A percentile compares a stretch with the other conserved stretches of the same genome.
phyloP scores from a whole-genome alignment of 2,888 invertebrate species.

The Hydraecia micacea region DNA sequence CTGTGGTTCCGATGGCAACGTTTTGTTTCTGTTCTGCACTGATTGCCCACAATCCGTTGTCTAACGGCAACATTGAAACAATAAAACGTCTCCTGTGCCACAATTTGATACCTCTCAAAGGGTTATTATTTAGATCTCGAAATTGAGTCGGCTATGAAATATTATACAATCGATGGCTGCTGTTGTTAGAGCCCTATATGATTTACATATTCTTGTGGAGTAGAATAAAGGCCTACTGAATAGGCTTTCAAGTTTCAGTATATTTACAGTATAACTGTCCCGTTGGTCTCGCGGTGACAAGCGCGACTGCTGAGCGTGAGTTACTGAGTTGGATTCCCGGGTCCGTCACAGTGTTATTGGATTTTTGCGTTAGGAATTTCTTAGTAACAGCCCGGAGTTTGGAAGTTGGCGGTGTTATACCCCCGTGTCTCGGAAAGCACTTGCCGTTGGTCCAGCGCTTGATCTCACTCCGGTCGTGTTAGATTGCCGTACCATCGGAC shows the following conservation, averaged over 20 bases:
- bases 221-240: background rate
- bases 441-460: background rate
- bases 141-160: constrained; percentile 43
- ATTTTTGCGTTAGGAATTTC: background rate
- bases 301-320: too few relatives aligned
- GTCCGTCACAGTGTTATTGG: background rate
- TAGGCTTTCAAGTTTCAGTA: background rate
- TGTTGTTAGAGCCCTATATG: background rate
- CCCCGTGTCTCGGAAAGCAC: background rate
- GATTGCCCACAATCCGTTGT: constrained; percentile 78
- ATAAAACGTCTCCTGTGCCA: constrained; percentile 74
- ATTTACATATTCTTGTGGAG: constrained; percentile 2
- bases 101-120: constrained; percentile 69
- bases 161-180: constrained; percentile 21
- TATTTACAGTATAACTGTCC: too few relatives aligned
- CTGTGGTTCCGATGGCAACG: constrained; percentile 61
- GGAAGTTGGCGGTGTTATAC: too few relatives aligned
- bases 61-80: constrained; percentile 80
- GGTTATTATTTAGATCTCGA: constrained; percentile 63
- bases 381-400: background rate
- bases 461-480: background rate
- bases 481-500: background rate
- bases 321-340: too few relatives aligned
- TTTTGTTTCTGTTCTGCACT: constrained; percentile 84
- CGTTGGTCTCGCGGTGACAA: background rate